phyloP scores from a whole-genome alignment of 2,113 vertebrate species.

The Mesocricetus auratus region DNA sequence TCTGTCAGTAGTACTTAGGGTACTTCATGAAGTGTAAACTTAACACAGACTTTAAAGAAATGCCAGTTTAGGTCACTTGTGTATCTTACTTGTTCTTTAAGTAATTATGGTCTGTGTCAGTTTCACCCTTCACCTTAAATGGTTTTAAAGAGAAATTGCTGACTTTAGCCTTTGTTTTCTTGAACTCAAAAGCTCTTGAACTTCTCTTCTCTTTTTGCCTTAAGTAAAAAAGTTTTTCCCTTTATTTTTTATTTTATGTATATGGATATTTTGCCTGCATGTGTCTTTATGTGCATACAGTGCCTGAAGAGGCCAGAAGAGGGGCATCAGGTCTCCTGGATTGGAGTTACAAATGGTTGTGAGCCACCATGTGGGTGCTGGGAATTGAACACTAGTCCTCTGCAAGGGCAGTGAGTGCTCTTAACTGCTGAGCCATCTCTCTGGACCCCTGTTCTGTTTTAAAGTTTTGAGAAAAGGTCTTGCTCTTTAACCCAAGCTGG shows the following conservation, averaged over 20 bases:
- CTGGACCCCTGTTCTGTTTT: not conserved
- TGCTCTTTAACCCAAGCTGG: not conserved
- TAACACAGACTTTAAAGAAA: not conserved
- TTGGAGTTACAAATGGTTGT: not conserved
- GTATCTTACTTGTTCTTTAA: not conserved
- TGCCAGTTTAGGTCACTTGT: not conserved
- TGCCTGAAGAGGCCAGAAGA: not conserved
- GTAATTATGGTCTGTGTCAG: not conserved
- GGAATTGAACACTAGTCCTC: not conserved
- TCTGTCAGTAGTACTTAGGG: not conserved
- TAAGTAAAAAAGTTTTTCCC: not conserved
- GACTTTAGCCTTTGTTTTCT: not conserved
- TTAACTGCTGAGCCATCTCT: not conserved
- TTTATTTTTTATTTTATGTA: not conserved
- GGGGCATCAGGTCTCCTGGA: not conserved
- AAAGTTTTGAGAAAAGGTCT: not conserved
- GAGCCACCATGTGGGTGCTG: not conserved
- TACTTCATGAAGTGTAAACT: not conserved
- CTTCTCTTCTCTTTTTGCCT: not conserved
- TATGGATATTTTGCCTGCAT: not conserved
- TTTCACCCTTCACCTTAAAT: not conserved
- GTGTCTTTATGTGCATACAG: not conserved
- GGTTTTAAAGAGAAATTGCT: slow-evolving; percentile 11
- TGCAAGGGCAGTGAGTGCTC: not conserved
- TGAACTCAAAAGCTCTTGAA: slow-evolving; percentile 11